Evolutionary conservation across 1,140 invertebrate genomes (phyloP).

Genomic region (Ceratosolen fusciceps): DNA sequence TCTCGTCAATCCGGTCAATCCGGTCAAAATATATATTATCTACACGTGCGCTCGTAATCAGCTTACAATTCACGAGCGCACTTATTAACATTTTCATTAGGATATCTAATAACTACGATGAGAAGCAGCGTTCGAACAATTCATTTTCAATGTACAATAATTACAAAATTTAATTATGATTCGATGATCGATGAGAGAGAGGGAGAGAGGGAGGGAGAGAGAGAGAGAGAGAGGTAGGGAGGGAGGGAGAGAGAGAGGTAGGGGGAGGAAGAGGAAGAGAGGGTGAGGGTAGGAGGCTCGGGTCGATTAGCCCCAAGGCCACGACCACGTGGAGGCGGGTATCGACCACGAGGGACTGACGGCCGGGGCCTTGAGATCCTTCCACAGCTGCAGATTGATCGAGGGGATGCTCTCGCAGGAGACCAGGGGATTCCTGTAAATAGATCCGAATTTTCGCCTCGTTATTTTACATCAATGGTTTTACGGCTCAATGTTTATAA

Average conservation of each 20-base stretch:
- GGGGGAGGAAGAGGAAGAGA: too few relatives aligned
- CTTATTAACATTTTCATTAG: background rate
- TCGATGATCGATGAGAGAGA: constrained; percentile 1
- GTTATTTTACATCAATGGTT: constrained; percentile 18
- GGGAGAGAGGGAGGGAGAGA: too few relatives aligned
- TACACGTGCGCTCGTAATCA: constrained; percentile 27
- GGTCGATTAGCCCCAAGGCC: background rate
- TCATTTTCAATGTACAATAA: constrained; percentile 47
- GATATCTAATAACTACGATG: constrained; percentile 16
- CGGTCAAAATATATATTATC: constrained; percentile 34
- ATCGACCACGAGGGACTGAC: background rate
- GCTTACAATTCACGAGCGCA: background rate
- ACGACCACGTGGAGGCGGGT: background rate
- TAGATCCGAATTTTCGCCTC: background rate
- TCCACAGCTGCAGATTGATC: constrained; percentile 78
- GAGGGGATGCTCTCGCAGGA: constrained; percentile 77
- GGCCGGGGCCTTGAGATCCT: constrained; percentile 60
- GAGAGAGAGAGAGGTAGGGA: too few relatives aligned
- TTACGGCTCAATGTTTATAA: background rate
- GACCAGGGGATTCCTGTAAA: constrained; percentile 78
- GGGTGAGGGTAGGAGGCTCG: too few relatives aligned
- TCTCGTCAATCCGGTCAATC: too few relatives aligned
- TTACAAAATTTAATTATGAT: constrained; percentile 44
- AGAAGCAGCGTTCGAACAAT: constrained; percentile 37
- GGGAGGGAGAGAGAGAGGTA: too few relatives aligned